These are phyloP conservation scores for Halichoerus grypus DNA, from an alignment of 2,113 vertebrate genomes.

Conservation along the genomic window DNA sequence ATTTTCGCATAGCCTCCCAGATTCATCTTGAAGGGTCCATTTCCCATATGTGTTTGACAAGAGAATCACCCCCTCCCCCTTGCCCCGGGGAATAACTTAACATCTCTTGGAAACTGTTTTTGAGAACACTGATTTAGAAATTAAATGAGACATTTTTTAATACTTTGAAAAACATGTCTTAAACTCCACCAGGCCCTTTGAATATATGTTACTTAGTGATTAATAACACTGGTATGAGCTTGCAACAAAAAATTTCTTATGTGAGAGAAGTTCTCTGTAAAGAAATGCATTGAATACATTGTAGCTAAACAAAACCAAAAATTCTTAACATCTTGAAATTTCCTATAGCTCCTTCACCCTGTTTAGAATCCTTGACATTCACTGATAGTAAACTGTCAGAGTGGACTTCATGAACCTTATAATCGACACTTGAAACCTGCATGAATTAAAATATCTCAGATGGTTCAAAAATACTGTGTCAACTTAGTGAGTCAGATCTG, in stretches of 20 bases:
- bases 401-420: background rate
- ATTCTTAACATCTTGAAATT: conserved; percentile 5
- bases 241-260: background rate
- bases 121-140: background rate
- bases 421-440: background rate
- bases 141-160: background rate
- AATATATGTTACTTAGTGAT: background rate
- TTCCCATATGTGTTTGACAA: background rate
- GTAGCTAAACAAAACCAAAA: background rate
- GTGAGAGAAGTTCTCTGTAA: background rate
- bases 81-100: background rate
- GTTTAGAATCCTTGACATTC: background rate
- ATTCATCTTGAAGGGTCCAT: background rate
- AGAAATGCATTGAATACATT: background rate
- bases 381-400: background rate
- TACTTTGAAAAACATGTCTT: background rate
- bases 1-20: background rate
- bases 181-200: background rate
- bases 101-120: background rate
- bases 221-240: background rate
- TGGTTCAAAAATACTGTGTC: conserved; percentile 47
- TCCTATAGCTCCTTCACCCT: background rate
- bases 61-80: background rate
- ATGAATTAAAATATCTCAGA: conserved; percentile 24
- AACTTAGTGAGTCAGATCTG: conserved; percentile 59